These are phyloP conservation scores for Peucedramus taeniatus DNA, from an alignment of 2,113 vertebrate species.

Conservation along the genomic window DNA sequence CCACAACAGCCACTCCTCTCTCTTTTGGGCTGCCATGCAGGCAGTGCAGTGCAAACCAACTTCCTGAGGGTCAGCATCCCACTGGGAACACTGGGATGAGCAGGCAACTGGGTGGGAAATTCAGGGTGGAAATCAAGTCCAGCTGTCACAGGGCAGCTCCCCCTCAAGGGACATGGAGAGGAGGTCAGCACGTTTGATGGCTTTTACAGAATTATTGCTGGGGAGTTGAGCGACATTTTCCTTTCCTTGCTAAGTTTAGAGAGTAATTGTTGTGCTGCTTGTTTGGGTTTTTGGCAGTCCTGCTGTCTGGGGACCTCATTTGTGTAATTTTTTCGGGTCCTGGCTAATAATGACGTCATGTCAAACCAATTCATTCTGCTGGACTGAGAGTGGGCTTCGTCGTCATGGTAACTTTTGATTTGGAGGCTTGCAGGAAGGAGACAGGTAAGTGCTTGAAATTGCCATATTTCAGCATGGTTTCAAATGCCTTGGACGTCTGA, in stretches of 20 bases:
- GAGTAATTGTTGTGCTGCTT: neutral
- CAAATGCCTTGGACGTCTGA: neutral
- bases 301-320: conserved; percentile 3
- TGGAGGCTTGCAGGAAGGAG: neutral
- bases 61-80: neutral
- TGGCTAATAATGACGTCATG: neutral
- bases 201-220: neutral
- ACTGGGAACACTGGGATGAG: neutral
- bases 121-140: neutral
- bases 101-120: neutral
- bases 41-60: neutral
- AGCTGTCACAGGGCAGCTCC: neutral
- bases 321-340: conserved; percentile 2
- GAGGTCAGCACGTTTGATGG: neutral
- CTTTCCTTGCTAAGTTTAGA: neutral
- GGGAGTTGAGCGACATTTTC: neutral
- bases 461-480: conserved; percentile 39
- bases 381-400: conserved; percentile 6
- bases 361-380: neutral
- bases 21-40: neutral
- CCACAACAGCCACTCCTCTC: neutral
- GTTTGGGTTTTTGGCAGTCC: neutral
- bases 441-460: conserved; percentile 60
- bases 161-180: neutral
- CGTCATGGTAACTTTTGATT: conserved; percentile 52